A percentile compares a stretch with the other conserved stretches of the same genome.
These are phyloP conservation scores for Paragorgia papillata DNA, from an alignment of 92 coral and sea anemone genomes.

Conservation along the genomic window DNA sequence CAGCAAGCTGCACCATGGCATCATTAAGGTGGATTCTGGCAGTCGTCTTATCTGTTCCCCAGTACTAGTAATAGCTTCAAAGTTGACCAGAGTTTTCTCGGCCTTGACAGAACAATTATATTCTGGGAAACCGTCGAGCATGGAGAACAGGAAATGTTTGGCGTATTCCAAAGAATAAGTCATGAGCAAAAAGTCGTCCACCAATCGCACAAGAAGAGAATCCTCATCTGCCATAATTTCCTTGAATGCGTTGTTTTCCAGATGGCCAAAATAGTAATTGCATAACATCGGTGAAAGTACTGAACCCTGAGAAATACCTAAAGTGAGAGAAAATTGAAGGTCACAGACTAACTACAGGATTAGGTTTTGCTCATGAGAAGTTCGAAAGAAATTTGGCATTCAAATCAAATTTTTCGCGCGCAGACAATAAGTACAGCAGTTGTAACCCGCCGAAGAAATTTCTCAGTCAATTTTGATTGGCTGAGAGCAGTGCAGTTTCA, in stretches of 20 bases:
- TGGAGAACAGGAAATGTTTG: constrained; percentile 20
- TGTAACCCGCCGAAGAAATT: no score
- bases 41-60: constrained; percentile 62
- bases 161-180: constrained; percentile 61
- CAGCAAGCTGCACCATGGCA: constrained; percentile 84
- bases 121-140: constrained; percentile 71
- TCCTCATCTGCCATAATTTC: constrained; percentile 58
- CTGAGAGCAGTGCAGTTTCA: no score
- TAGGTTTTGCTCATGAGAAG: no score
- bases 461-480: no score
- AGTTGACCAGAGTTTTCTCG: constrained; percentile 78
- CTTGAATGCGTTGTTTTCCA: constrained; percentile 70
- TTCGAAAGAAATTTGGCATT: no score
- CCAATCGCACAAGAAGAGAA: constrained; percentile 86
- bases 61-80: constrained; percentile 56
- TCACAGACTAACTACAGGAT: no score
- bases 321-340: background rate
- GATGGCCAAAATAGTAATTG: constrained; percentile 72
- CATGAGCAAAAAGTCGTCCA: constrained; percentile 83
- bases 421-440: no score
- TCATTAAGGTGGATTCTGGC: constrained; percentile 36
- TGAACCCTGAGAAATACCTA: constrained; percentile 95
- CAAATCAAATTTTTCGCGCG: no score
- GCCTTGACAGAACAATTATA: constrained; percentile 74
- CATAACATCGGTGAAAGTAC: constrained; percentile 73